Evolutionary conservation across 1,140 invertebrate species (phyloP).

Genomic region (Paraescarpia echinospica): DNA sequence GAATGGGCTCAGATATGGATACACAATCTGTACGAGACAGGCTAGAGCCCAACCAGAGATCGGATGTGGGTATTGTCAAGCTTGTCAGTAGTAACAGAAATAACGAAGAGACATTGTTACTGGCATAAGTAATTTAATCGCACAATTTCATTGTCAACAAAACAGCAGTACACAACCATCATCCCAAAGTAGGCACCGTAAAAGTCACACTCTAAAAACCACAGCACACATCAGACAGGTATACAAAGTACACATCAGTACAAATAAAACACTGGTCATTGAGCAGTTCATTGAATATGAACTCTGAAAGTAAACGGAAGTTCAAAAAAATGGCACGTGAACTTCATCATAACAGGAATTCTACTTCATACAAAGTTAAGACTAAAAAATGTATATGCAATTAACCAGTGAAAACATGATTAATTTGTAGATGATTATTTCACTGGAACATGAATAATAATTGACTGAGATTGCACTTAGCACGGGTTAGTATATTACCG

Average conservation of each 20-base stretch:
- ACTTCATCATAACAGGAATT: neutral
- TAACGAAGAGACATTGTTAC: neutral
- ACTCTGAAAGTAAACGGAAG: neutral
- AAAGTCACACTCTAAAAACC: neutral
- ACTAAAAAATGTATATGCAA: neutral
- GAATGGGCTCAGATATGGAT: too few relatives aligned
- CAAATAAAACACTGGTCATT: neutral
- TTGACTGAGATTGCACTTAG: neutral
- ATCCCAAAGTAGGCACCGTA: neutral
- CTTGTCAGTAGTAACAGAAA: neutral
- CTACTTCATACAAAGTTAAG: neutral
- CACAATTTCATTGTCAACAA: neutral
- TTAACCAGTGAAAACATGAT: neutral
- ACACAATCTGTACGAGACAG: too few relatives aligned
- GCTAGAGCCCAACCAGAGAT: too few relatives aligned
- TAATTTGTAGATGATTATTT: neutral
- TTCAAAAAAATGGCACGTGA: neutral
- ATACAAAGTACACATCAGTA: neutral
- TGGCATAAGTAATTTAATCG: neutral
- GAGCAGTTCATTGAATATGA: neutral
- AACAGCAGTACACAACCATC: neutral
- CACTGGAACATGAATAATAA: neutral
- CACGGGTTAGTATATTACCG: neutral
- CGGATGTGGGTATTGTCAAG: neutral
- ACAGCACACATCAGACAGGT: neutral